These are phyloP conservation scores for Oncopeltus fasciatus DNA, from an alignment of 1,140 invertebrate genomes.

Conservation along the genomic window DNA sequence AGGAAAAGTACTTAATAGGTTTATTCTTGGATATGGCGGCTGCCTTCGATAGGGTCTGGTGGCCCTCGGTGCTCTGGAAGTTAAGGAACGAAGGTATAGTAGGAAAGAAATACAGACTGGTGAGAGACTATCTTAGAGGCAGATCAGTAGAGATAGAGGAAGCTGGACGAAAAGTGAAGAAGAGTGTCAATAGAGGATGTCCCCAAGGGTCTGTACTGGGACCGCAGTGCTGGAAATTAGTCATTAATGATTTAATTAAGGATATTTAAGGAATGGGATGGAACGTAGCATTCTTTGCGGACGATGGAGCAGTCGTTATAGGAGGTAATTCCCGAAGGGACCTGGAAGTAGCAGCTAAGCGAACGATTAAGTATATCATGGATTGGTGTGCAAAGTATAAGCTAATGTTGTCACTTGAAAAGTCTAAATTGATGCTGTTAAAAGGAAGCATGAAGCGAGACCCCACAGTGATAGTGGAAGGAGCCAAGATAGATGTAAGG, in stretches of 20 bases:
- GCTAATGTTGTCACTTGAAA: background rate
- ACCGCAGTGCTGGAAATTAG: slow-evolving; percentile 24
- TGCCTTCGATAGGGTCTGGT: slow-evolving; percentile 19
- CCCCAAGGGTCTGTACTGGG: slow-evolving; percentile 22
- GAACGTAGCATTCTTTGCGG: background rate
- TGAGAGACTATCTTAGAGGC: background rate
- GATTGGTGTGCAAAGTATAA: background rate
- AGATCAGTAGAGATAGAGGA: background rate
- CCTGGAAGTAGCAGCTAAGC: background rate
- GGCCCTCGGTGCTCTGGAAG: slow-evolving; percentile 8
- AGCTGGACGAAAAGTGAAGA: background rate
- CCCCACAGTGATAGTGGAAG: background rate
- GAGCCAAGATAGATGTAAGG: background rate
- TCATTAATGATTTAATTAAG: slow-evolving; percentile 11
- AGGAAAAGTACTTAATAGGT: slow-evolving; percentile 1
- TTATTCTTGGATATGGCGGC: slow-evolving; percentile 2
- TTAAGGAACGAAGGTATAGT: background rate
- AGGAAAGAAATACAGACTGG: background rate
- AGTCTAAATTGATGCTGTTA: background rate
- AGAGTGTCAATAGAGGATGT: slow-evolving; percentile 15
- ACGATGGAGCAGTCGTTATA: background rate
- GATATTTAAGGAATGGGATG: background rate
- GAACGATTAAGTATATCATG: background rate
- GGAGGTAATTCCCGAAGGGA: background rate
- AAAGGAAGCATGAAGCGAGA: background rate